Evolutionary conservation across 2,888 invertebrate genomes (phyloP), one percentile per base, ranked within the genome.

Genomic region (Orthosia cruda): DNA sequence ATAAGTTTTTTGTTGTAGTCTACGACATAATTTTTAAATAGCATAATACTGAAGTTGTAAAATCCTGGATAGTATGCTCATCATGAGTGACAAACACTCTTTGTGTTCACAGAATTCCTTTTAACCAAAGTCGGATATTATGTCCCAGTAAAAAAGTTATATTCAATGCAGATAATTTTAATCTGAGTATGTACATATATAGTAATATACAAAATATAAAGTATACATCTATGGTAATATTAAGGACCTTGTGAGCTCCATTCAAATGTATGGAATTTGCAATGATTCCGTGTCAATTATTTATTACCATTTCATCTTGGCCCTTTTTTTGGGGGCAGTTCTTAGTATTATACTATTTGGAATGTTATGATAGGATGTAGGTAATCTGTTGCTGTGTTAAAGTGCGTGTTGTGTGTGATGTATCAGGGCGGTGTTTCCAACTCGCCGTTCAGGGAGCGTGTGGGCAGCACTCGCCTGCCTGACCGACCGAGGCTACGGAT

Each of bases 401-500:
- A 89, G 86, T 91, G 89, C 85, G 91, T 92, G 93, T 92, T 93
- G 92, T 94, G 92, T 94, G 94, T 94, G 93, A 88, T 94, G 90
- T 94, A 91, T 89, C 94, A 97, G 96, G 95, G 97, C 95, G 97
- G 97, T 89, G 97, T 97, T 86, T 97, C 97, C 89, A 98, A 98
- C 96, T 98, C 98, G 88, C 98, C 98, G 89, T 99, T 98, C 97
- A 97, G 99, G 92, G 99, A 99, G 96, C 97, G 99, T 83, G 97
- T 99, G 86, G 99, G 99, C 93, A 99, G 98, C 97, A 99, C 98
- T 93, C 98, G 99, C 79, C 97, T 98, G 91, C 98, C 98, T 86
- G 99, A 99, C 94, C 97, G 98, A 93, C 98, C 99, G 95, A 98
- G 98, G 98, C 98, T 98, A 95, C 98, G 98, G 98, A 98, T 97